phyloP scores from a whole-genome alignment of 2,797 vertebrate species.

The Diplodus puntazzo region DNA sequence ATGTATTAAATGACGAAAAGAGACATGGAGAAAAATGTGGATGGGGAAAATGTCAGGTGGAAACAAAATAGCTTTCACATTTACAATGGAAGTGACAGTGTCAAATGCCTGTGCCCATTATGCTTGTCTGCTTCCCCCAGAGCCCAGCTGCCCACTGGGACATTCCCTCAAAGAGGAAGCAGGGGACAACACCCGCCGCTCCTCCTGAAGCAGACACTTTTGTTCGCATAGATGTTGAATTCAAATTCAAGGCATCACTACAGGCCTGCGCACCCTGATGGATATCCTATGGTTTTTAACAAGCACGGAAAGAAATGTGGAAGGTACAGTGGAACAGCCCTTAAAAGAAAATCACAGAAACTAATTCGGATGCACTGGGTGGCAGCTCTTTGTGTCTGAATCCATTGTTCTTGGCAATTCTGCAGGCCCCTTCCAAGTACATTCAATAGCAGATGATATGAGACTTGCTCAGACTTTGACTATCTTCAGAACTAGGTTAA shows the following conservation, averaged over 20 bases:
- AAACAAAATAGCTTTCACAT: conserved; percentile 12
- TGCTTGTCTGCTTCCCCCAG: conserved; percentile 6
- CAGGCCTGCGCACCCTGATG: conserved; percentile 63
- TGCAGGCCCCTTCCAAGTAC: conserved; percentile 4
- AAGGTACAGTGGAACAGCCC: conserved; percentile 27
- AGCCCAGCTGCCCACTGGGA: conserved; percentile 29
- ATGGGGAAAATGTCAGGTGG: not conserved
- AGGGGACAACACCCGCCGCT: conserved; percentile 25
- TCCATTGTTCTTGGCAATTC: conserved; percentile 50
- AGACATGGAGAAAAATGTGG: not conserved
- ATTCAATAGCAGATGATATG: not conserved
- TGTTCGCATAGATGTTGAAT: conserved; percentile 40
- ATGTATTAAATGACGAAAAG: not conserved
- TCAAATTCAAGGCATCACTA: conserved; percentile 57
- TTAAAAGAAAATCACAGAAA: conserved; percentile 42
- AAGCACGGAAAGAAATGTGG: conserved; percentile 54
- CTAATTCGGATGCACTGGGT: conserved; percentile 25
- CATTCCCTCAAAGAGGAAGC: conserved; percentile 59
- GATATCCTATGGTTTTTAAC: conserved; percentile 73
- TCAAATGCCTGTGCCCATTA: conserved; percentile 29
- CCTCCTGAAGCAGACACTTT: conserved; percentile 29
- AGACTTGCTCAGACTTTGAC: not conserved
- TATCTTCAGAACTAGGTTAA: not conserved
- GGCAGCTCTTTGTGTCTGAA: conserved; percentile 36
- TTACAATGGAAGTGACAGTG: conserved; percentile 1